phyloP scores from a whole-genome alignment of 2,113 vertebrate genomes.

The Heteronetta atricapilla region DNA sequence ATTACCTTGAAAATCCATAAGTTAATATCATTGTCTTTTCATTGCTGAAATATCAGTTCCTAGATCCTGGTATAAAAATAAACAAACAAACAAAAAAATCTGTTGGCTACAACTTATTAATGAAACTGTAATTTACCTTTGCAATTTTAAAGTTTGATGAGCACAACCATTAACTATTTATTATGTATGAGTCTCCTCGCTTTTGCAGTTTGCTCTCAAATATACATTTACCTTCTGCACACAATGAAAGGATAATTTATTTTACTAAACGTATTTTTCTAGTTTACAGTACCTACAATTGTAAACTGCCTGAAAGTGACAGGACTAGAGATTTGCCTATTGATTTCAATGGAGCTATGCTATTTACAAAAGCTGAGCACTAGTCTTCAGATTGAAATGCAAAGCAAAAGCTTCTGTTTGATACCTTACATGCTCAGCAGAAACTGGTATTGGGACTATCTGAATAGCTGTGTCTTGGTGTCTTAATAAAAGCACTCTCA shows the following conservation, averaged over 20 bases:
- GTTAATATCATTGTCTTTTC: not conserved
- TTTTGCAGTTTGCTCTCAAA: not conserved
- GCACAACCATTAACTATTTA: not conserved
- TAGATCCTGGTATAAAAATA: not conserved
- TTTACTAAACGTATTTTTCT: not conserved
- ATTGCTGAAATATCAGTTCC: not conserved
- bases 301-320: not conserved
- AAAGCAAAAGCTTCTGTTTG: not conserved
- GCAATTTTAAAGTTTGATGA: not conserved
- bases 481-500: slow-evolving; percentile 52
- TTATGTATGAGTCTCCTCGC: not conserved
- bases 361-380: not conserved
- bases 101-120: not conserved
- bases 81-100: not conserved
- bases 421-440: not conserved
- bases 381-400: not conserved
- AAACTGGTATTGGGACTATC: not conserved
- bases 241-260: not conserved
- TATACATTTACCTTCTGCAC: not conserved
- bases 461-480: not conserved
- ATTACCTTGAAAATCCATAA: not conserved
- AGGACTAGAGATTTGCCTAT: not conserved
- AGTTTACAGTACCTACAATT: not conserved
- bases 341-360: not conserved
- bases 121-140: not conserved